These are phyloP conservation scores for Argynnis bischoffii DNA, from an alignment of 2,888 invertebrate genomes.

Conservation along the genomic window DNA sequence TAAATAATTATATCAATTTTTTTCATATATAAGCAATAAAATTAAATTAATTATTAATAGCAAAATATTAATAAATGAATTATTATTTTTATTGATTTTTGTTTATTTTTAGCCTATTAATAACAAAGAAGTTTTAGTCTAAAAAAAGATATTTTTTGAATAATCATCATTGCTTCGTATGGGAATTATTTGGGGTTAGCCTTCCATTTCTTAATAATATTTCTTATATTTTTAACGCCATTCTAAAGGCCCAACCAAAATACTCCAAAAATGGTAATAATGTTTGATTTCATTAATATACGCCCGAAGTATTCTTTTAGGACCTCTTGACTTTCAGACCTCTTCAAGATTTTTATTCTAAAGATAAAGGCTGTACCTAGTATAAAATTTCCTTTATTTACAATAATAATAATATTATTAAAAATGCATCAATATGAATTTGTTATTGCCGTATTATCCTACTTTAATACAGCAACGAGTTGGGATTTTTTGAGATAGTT, in stretches of 20 bases:
- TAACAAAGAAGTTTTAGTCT: not conserved
- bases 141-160: not conserved
- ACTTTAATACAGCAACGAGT: no score
- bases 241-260: conserved; percentile 1
- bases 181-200: not conserved
- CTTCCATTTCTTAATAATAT: not conserved
- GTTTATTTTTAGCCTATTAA: no score
- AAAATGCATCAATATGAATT: no score
- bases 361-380: not conserved
- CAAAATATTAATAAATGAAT: no score
- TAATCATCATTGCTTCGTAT: no score
- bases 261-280: conserved; percentile 16
- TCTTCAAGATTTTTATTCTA: not conserved
- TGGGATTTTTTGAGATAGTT: no score
- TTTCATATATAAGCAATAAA: no score
- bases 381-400: not conserved
- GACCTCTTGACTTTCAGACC: not conserved
- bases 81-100: no score
- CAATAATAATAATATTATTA: no score
- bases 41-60: no score
- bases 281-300: conserved; percentile 14
- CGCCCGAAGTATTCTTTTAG: conserved; percentile 5
- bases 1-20: no score
- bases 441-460: no score
- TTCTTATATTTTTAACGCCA: not conserved